phyloP scores from a whole-genome alignment of 2,113 vertebrate species.

The Ceratotherium simum region DNA sequence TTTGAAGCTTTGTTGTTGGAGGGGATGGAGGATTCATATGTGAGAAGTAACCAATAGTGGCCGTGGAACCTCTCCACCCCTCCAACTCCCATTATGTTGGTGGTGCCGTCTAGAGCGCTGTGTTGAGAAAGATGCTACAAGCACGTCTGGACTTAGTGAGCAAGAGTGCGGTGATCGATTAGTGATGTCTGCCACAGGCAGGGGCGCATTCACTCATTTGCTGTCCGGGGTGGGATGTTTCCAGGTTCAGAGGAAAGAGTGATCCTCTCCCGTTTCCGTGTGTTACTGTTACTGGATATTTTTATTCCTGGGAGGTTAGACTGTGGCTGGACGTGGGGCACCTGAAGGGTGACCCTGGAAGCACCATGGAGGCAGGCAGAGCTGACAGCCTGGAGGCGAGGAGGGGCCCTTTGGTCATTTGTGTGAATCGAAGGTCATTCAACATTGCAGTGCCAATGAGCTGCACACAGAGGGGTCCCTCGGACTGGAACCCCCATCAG shows the following conservation, averaged over 20 bases:
- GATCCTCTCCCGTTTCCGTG: background rate
- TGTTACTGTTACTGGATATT: background rate
- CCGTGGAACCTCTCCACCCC: background rate
- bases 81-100: background rate
- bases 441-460: background rate
- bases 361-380: background rate
- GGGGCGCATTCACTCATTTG: rapidly evolving
- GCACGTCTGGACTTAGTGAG: background rate
- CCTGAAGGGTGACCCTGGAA: background rate
- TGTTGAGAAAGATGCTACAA: background rate
- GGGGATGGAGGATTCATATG: too few species aligned
- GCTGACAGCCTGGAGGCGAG: too few species aligned
- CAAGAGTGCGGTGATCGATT: background rate
- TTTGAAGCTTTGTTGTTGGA: background rate
- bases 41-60: background rate
- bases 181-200: slow-evolving; percentile 29
- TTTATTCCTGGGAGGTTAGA: background rate
- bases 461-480: background rate
- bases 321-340: rapidly evolving
- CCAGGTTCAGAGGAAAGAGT: background rate
- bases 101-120: background rate
- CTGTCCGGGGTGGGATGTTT: background rate
- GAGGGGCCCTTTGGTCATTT: background rate
- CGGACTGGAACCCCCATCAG: background rate
- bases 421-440: background rate